Base-by-base conservation (phyloP, 2,888 invertebrate genomes). In the Tenthredo scrophulariae region DNA sequence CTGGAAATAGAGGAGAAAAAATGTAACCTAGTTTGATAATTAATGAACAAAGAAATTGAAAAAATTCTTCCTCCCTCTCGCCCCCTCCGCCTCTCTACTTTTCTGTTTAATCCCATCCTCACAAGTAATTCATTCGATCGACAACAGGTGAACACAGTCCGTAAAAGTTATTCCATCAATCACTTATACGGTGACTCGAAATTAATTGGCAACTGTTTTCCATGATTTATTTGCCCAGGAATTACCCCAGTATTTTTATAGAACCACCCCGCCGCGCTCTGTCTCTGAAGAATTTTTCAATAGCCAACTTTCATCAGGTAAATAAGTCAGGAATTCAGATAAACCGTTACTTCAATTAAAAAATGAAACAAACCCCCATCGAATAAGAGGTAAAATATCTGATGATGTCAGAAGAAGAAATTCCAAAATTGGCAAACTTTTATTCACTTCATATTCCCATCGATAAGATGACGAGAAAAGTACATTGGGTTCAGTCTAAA, bases 1-100 rank as follows among this genome's bases (percentile, higher is more conserved):
- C 91, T 92, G 89, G 79, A 88, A 26, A 15, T 15, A 6, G 7
- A 37, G 40, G 1, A 50, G n/a, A 22, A 40, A 15, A 54, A 18
- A 37, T 33, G 4, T 15, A 1, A 70, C 37, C 22, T 6, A 1
- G 4, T 29, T 33, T 33, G 18, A 37, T 33, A 37, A 33, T 70
- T 18, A 15, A 70, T 37, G 33, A n/a, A 70, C 6, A 67, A 67
- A 67, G 0, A 33, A 29, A 18, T 33, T 33, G 62, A 26, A 2
- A 62, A 26, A 13, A 22, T 46, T 29, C 13, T 15, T 46, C 22
- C 43, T 26, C 13, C 10, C 18, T 10, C 13, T 46, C 46, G 10
- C 46, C 15, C 9, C 46, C 15, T 26, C 46, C 13, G 46, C 9
- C 10, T 15, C 1, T 29, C 26, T 9, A 2, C 33, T 10, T 74